A percentile compares a stretch with the other conserved stretches of the same genome.
Conservation (phyloP, 2,113 vertebrate genomes). For the Apodemus sylvaticus region DNA sequence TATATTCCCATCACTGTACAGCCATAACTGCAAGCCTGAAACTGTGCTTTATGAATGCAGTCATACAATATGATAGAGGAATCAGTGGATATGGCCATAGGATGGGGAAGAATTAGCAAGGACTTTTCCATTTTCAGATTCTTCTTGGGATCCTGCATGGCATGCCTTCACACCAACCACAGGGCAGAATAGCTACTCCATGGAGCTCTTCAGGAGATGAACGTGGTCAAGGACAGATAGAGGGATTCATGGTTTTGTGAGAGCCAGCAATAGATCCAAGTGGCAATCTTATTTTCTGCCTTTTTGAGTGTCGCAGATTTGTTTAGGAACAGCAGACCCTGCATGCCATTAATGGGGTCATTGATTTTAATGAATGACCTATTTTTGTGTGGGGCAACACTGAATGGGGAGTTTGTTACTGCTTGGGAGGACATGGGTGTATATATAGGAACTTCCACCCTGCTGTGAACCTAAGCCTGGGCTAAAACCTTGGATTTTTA, state of each 20-base stretch:
- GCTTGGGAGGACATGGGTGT: not conserved
- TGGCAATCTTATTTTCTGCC: not conserved
- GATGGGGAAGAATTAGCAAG: not conserved
- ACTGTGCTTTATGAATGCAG: not conserved
- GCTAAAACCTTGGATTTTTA: not conserved
- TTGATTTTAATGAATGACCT: no score
- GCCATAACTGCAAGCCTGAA: not conserved
- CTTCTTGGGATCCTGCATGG: not conserved
- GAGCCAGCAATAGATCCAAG: not conserved
- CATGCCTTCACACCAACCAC: no score
- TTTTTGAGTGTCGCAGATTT: no score
- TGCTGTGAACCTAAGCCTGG: not conserved
- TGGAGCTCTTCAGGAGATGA: not conserved
- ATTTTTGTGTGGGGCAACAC: not conserved
- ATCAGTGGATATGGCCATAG: not conserved
- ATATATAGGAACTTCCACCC: not conserved
- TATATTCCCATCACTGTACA: not conserved
- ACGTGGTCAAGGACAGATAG: not conserved
- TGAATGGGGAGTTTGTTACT: no score
- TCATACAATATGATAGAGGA: not conserved
- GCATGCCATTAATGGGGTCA: not conserved
- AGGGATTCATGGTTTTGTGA: not conserved
- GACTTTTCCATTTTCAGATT: not conserved
- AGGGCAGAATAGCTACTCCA: not conserved
- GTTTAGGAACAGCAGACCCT: not conserved